Percentiles rank a stretch among this genome's conserved stretches.
Conservation (phyloP, 1,140 invertebrate species). For the Euwallacea fornicatus region DNA sequence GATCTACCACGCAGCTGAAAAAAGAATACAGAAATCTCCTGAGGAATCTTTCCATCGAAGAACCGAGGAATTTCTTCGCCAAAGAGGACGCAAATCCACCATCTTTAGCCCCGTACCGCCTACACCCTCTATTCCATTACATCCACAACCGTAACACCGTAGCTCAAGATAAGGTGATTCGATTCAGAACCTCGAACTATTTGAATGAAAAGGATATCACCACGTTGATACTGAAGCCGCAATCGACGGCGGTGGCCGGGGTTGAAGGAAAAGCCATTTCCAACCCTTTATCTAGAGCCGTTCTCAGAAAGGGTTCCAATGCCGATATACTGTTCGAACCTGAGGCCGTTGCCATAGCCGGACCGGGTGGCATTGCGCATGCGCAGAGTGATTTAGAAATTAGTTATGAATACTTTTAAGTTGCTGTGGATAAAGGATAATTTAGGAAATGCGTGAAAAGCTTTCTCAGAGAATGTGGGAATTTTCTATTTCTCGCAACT, state of each 20-base stretch:
- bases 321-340: slow-evolving; percentile 65
- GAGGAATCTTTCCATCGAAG: not conserved
- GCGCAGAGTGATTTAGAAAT: slow-evolving; percentile 64
- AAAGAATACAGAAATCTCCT: slow-evolving; percentile 5
- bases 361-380: slow-evolving; percentile 69
- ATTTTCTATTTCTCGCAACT: no score
- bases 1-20: slow-evolving; percentile 3
- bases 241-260: slow-evolving; percentile 64
- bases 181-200: slow-evolving; percentile 44
- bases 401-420: slow-evolving; percentile 42
- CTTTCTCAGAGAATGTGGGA: no score
- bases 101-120: slow-evolving; percentile 43
- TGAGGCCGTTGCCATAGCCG: slow-evolving; percentile 67
- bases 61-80: slow-evolving; percentile 13
- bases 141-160: slow-evolving; percentile 46
- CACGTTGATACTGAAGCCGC: slow-evolving; percentile 63
- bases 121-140: slow-evolving; percentile 45
- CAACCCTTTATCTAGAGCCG: slow-evolving; percentile 63
- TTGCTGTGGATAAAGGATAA: no score
- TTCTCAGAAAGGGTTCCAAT: slow-evolving; percentile 56
- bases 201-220: slow-evolving; percentile 46
- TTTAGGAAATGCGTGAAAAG: no score
- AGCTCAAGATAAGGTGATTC: slow-evolving; percentile 39
- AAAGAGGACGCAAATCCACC: slow-evolving; percentile 6
- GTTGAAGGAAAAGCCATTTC: slow-evolving; percentile 66